Conservation (phyloP, 2,797 vertebrate species). For the Falco concolor region DNA sequence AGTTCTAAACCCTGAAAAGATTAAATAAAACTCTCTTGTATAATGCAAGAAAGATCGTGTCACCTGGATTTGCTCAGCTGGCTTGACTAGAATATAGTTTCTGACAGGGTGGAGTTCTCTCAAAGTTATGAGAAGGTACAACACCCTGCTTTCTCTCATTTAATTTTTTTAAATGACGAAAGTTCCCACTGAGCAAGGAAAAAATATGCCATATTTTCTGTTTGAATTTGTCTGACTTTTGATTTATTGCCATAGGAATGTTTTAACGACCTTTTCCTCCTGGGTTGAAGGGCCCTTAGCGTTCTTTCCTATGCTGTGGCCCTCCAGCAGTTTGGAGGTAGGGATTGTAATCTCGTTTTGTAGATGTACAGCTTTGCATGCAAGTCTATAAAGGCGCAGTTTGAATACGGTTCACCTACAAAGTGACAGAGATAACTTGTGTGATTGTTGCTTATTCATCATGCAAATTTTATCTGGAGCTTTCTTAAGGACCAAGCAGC, state of each 20-base stretch:
- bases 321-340: too few relatives aligned
- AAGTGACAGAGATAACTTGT: neutral
- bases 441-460: neutral
- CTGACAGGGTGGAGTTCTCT: neutral
- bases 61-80: neutral
- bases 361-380: fast-evolving
- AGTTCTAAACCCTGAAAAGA: neutral
- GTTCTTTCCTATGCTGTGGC: neutral
- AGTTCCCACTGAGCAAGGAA: neutral
- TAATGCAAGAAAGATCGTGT: fast-evolving
- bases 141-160: neutral
- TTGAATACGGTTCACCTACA: fast-evolving
- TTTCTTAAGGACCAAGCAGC: neutral
- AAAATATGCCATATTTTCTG: neutral
- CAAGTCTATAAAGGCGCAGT: fast-evolving
- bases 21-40: neutral
- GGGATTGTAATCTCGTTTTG: neutral
- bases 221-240: neutral
- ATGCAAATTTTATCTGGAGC: neutral
- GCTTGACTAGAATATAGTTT: neutral
- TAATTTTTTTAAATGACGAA: neutral
- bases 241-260: neutral
- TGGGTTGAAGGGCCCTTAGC: neutral
- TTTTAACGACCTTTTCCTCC: neutral
- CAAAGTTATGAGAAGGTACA: neutral